A percentile compares a stretch with the other conserved stretches of the same genome.
phyloP scores from a whole-genome alignment of 1,140 invertebrate genomes.

The Zaprionus ghesquierei region DNA sequence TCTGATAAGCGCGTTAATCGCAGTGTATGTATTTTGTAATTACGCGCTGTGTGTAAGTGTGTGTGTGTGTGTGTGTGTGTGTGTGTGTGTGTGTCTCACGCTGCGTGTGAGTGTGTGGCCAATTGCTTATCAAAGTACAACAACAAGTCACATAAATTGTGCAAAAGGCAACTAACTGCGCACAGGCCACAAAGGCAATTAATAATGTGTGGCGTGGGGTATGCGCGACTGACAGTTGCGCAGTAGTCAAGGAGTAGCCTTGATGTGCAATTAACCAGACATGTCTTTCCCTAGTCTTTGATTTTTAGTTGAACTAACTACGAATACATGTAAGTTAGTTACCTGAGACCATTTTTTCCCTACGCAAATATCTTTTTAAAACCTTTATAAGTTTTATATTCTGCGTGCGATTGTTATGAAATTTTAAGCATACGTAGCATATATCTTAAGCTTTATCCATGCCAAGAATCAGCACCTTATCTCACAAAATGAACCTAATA shows the following conservation, averaged over 20 bases:
- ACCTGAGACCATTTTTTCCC: too few relatives aligned
- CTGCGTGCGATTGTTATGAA: not conserved
- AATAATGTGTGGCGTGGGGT: not conserved
- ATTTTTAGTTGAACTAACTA: too few relatives aligned
- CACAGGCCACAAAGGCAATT: conserved; percentile 27
- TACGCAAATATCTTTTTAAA: too few relatives aligned
- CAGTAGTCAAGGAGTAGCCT: not conserved
- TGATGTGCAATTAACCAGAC: too few relatives aligned
- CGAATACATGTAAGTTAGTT: too few relatives aligned
- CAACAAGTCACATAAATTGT: conserved; percentile 22
- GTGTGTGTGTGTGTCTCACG: not conserved
- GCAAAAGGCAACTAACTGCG: conserved; percentile 35
- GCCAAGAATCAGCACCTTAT: not conserved
- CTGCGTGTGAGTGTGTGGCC: not conserved
- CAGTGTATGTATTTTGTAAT: conserved; percentile 42
- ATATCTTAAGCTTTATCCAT: not conserved
- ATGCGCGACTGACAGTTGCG: not conserved
- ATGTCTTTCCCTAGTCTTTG: too few relatives aligned
- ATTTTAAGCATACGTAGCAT: not conserved
- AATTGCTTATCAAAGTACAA: conserved; percentile 23
- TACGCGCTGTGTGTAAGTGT: conserved; percentile 3
- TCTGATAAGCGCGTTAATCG: conserved; percentile 36
- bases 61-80: not conserved
- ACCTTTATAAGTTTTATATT: not conserved
- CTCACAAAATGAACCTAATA: not conserved